These are phyloP conservation scores for Stigmatopora argus DNA, from an alignment of 2,113 vertebrate genomes.

Conservation along the genomic window DNA sequence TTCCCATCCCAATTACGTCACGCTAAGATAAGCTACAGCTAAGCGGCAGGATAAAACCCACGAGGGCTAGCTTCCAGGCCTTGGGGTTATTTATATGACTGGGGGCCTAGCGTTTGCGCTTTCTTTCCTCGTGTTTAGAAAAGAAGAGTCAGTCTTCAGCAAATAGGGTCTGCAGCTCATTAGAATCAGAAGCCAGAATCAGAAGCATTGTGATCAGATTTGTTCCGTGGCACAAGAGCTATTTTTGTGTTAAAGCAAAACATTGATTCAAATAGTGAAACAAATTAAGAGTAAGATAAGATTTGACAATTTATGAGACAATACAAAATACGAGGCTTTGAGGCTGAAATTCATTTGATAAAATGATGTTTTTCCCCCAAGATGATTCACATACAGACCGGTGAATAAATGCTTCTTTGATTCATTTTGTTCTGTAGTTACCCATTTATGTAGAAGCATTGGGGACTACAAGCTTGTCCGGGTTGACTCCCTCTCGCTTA, in stretches of 20 bases:
- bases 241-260: neutral
- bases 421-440: conserved; percentile 47
- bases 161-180: conserved; percentile 20
- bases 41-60: conserved; percentile 51
- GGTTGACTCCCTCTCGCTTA: conserved; percentile 31
- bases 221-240: neutral
- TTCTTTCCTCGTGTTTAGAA: conserved; percentile 31
- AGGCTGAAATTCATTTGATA: conserved; percentile 20
- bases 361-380: conserved; percentile 18
- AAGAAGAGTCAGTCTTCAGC: conserved; percentile 47
- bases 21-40: conserved; percentile 54
- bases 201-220: conserved; percentile 30
- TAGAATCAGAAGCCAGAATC: conserved; percentile 36
- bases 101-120: conserved; percentile 37
- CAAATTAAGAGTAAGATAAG: conserved; percentile 9
- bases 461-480: conserved; percentile 26
- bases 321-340: conserved; percentile 9
- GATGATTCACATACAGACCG: conserved; percentile 23
- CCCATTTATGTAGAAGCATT: conserved; percentile 23
- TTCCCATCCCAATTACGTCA: conserved; percentile 53
- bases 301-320: conserved; percentile 1
- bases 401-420: conserved; percentile 35
- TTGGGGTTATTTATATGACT: conserved; percentile 57
- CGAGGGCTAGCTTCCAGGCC: conserved; percentile 44
- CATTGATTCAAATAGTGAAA: neutral